Conservation (phyloP, 1,140 invertebrate genomes). For the Anoplophora glabripennis region DNA sequence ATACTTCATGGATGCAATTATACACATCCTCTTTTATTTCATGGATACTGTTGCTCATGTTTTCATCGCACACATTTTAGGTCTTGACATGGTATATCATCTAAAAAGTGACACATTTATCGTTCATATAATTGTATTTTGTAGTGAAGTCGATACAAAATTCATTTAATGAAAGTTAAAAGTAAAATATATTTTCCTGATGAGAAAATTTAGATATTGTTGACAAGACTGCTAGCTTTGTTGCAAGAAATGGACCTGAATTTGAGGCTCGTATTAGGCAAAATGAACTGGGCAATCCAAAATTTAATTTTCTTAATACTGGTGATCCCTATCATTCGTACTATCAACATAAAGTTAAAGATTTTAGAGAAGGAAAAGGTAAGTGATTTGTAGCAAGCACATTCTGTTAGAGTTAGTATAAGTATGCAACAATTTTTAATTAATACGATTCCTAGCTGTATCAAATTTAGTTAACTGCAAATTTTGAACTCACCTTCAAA, state of each 20-base stretch:
- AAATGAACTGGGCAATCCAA: constrained; percentile 96
- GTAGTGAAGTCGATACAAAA: neutral
- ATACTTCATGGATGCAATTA: too few relatives aligned
- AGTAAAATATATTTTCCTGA: constrained; percentile 44
- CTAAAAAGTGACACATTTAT: neutral
- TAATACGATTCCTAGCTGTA: too few relatives aligned
- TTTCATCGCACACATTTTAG: neutral
- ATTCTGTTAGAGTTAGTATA: neutral
- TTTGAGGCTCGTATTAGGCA: constrained; percentile 96
- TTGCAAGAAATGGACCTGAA: constrained; percentile 96
- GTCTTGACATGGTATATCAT: neutral
- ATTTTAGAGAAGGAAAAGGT: constrained; percentile 90
- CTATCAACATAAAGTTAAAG: constrained; percentile 97
- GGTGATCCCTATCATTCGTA: constrained; percentile 99
- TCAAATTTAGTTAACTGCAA: too few relatives aligned
- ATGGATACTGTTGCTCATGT: too few relatives aligned
- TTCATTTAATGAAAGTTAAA: neutral
- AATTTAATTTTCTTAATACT: constrained; percentile 96
- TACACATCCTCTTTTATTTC: too few relatives aligned
- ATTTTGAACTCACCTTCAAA: too few relatives aligned
- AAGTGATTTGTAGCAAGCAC: constrained; percentile 32
- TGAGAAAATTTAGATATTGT: constrained; percentile 78
- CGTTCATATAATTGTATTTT: neutral
- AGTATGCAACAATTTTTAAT: too few relatives aligned
- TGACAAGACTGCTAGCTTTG: constrained; percentile 97